Evolutionary conservation across 2,888 invertebrate species (phyloP).

Genomic region (Uloborus plumipes): DNA sequence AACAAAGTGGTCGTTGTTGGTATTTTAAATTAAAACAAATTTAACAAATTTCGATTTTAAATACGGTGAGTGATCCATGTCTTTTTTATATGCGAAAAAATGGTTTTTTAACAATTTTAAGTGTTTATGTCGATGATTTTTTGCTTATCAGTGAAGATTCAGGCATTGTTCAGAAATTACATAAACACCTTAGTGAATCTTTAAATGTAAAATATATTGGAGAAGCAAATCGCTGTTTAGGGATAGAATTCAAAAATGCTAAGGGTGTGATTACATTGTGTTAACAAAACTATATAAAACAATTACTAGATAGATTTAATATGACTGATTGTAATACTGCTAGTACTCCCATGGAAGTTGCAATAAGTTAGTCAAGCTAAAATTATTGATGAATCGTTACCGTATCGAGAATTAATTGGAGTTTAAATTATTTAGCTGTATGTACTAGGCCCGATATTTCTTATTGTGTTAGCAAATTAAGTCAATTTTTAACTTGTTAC

Average conservation of each 20-base stretch:
- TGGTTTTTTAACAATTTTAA: not conserved
- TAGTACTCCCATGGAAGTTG: too few species aligned
- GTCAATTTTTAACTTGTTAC: constrained; percentile 5
- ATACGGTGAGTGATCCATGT: not conserved
- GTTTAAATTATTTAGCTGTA: not conserved
- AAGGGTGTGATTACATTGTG: not conserved
- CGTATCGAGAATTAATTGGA: too few species aligned
- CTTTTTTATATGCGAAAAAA: not conserved
- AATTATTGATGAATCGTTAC: too few species aligned
- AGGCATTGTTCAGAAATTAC: not conserved
- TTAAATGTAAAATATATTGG: constrained; percentile 7
- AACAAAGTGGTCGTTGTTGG: constrained; percentile 1
- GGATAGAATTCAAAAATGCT: constrained; percentile 1
- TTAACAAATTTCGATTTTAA: not conserved
- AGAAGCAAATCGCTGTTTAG: constrained; percentile 11
- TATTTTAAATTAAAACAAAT: not conserved
- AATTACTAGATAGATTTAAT: not conserved
- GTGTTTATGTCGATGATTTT: not conserved
- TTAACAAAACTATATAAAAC: not conserved
- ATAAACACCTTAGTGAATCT: not conserved
- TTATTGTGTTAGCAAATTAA: not conserved
- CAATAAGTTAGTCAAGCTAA: too few species aligned
- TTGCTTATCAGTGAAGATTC: not conserved
- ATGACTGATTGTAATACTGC: not conserved
- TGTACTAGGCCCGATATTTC: not conserved